Percentiles rank a stretch among this genome's conserved stretches.
phyloP scores from a whole-genome alignment of 2,888 invertebrate species.

The Stenodera caucasica region DNA sequence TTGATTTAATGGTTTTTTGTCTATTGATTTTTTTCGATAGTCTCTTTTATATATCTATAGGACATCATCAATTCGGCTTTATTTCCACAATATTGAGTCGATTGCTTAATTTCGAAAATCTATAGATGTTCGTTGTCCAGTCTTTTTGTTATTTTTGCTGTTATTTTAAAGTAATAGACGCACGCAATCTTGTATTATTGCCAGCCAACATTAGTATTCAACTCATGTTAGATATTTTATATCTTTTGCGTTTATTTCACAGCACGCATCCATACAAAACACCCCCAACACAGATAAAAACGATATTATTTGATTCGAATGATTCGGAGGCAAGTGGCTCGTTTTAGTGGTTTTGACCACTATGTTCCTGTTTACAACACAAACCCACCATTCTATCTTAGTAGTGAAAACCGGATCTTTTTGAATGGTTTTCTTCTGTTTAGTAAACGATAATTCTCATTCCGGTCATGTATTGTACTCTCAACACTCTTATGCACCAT shows the following conservation, averaged over 20 bases:
- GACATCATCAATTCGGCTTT: not conserved
- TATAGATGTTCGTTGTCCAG: not conserved
- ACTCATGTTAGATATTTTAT: slow-evolving; percentile 52
- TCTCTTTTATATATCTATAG: not conserved
- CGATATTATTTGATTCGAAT: slow-evolving; percentile 51
- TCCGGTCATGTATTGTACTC: slow-evolving; percentile 47
- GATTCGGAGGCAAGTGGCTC: slow-evolving; percentile 50
- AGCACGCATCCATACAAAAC: slow-evolving; percentile 29
- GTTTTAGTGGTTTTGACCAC: slow-evolving; percentile 51
- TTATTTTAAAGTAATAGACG: slow-evolving; percentile 9
- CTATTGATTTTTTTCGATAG: not conserved
- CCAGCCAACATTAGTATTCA: slow-evolving; percentile 48
- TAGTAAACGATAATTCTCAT: slow-evolving; percentile 38
- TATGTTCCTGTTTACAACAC: slow-evolving; percentile 47
- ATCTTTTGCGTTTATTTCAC: slow-evolving; percentile 52
- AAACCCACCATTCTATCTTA: too few relatives aligned
- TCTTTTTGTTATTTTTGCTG: slow-evolving; percentile 3
- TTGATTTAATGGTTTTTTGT: slow-evolving; percentile 46
- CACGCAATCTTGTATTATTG: slow-evolving; percentile 24
- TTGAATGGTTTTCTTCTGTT: slow-evolving; percentile 18
- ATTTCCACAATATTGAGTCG: not conserved
- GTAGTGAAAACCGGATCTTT: slow-evolving; percentile 11
- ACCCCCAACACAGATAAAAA: slow-evolving; percentile 18
- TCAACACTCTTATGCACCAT: slow-evolving; percentile 44
- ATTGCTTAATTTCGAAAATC: not conserved